phyloP scores from a whole-genome alignment of 2,888 invertebrate species.

The Heliconius cydno region DNA sequence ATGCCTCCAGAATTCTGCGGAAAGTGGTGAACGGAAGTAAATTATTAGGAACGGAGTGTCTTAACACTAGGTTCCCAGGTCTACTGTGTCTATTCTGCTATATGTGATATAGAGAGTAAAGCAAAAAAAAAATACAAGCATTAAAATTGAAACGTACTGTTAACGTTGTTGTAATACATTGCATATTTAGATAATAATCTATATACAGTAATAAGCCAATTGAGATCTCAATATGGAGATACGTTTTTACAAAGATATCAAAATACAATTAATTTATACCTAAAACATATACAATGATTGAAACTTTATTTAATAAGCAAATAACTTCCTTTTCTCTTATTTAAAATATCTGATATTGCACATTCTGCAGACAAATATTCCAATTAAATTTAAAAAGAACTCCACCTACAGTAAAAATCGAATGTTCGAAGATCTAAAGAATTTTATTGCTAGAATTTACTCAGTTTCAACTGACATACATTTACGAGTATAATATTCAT shows the following conservation, averaged over 20 bases:
- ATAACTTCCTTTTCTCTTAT: constrained; percentile 1
- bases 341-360: not conserved
- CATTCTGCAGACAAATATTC: not conserved
- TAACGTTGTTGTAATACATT: constrained; percentile 2
- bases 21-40: no score
- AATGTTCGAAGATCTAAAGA: constrained; percentile 13
- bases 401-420: not conserved
- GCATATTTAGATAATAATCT: not conserved
- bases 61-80: no score
- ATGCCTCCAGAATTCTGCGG: no score
- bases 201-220: not conserved
- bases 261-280: not conserved
- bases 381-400: constrained; percentile 12
- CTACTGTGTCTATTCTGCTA: no score
- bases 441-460: not conserved
- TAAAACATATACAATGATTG: not conserved
- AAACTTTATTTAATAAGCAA: not conserved
- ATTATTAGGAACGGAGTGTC: no score
- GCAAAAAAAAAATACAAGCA: no score
- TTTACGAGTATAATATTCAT: no score
- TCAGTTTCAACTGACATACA: no score
- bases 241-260: not conserved
- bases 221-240: not conserved
- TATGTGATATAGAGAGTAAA: no score
- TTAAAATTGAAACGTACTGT: no score